Evolutionary conservation across 2,113 vertebrate species (phyloP), one percentile per base, ranked within the genome.

Genomic region (Chlamydotis undulata): DNA sequence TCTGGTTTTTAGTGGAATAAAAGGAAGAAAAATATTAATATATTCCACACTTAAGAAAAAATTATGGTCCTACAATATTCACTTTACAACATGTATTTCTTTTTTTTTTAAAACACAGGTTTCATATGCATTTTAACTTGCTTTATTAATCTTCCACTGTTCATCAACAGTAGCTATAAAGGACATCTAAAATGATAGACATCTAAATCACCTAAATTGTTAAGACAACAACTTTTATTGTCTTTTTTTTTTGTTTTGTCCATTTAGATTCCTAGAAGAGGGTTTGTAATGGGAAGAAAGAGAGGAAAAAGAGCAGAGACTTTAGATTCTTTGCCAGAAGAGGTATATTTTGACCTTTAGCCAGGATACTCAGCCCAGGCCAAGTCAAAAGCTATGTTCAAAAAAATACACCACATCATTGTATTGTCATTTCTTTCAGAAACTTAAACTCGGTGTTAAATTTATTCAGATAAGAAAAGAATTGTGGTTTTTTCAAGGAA

Each of bases 371-470:
- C 0, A 4, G 28, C 19, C 28, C 9, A 90, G 90, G 88, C 10
- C 0, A 3, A 83, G 45, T 50, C 21, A 81, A 91, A 95, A 82
- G 3, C 8, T 64, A 12, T 22, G 25, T 82, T 60, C 2, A 64
- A 49, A 85, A 81, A 71, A 25, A 14, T 16, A 68, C 10, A 68
- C 10, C 12, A 57, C 0, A 0, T 19, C 0, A 0, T 19, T 53
- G 4, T 59, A 7, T 41, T 12, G 76, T 76, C 0, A 24, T 82
- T 68, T 73, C 4, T 81, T 81, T 45, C n/a, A 57, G 80, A 89
- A 89, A 71, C 11, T 61, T 53, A 45, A 61, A 39, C 6, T 35
- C 56, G 14, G 8, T 80, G 5, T 67, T 83, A 37, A 17, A 33
- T 35, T 75, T 45, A 28, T 84, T 84, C 19, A 61, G 37, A 19